These are phyloP conservation scores for Hydrotaea cyrtoneurina DNA, from an alignment of 2,888 invertebrate genomes.

Conservation along the genomic window DNA sequence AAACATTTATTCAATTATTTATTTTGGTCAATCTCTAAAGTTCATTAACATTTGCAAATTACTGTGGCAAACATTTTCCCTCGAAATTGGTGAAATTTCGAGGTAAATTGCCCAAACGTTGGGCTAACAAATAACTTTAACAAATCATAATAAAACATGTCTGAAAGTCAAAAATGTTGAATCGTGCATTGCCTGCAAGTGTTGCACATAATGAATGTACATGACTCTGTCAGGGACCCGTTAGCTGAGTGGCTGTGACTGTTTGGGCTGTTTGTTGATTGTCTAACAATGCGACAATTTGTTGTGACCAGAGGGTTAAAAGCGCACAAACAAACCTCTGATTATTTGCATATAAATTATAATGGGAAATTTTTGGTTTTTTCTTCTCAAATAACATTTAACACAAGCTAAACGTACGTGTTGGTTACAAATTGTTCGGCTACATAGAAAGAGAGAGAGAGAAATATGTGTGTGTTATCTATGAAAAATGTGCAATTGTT, in stretches of 20 bases:
- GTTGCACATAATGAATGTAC: constrained; percentile 17
- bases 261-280: constrained; percentile 19
- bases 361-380: constrained; percentile 46
- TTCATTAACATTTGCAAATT: not conserved
- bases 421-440: not conserved
- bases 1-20: not conserved
- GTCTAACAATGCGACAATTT: constrained; percentile 57
- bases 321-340: constrained; percentile 26
- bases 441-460: too few relatives aligned
- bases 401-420: not conserved
- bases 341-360: constrained; percentile 28
- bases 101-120: not conserved
- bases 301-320: constrained; percentile 60
- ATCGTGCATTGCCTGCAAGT: constrained; percentile 59
- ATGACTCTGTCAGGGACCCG: not conserved
- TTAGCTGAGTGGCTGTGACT: not conserved
- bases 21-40: not conserved
- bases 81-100: constrained; percentile 40
- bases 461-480: constrained; percentile 5
- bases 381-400: not conserved
- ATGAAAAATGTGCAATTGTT: constrained; percentile 44
- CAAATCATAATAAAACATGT: constrained; percentile 15
- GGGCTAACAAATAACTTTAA: not conserved
- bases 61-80: not conserved
- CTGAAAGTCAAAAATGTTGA: constrained; percentile 21